Evolutionary conservation across 2,113 vertebrate genomes (phyloP), one percentile per base, ranked within the genome.

Genomic region (Callaeas wilsoni): DNA sequence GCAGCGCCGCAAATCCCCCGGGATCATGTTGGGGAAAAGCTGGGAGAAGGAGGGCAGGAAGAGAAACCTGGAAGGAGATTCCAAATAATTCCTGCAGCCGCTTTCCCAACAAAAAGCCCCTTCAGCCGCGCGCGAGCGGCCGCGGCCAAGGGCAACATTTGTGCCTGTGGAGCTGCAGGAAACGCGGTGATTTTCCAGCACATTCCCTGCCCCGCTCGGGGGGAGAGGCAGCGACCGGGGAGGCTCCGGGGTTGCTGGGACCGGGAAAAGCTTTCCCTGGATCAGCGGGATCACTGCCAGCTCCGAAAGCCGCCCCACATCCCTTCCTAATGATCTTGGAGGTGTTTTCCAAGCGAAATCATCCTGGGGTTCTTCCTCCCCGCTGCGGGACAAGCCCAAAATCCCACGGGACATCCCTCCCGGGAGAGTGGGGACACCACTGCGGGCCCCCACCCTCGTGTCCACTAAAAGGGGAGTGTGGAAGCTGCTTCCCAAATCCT

Each of bases 111-210:
- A 90, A 96, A 97, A 95, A 96, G 74, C 55, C 49, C 93, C 82
- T 97, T 96, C 76, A 94, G 95, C 27, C 41, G 80, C 63, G 56
- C 42, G 88, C 8, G 37, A 22, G 47, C 10, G 10, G 22, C 49
- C 6, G 50, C 41, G 10, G 97, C 98, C 97, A 97, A 97, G 60
- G 81, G 96, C 44, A 97, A 96, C 96, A 96, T 57, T 87, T 29
- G 52, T 25, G 22, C 56, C 39, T 46, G 70, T 14, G 71, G 82
- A 88, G 71, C 90, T 62, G 16, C 44, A 65, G 87, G 94, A 87
- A 84, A 64, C 1, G 23, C 33, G 62, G 77, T 67, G 71, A 20
- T 84, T 71, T 88, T 89, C 70, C 89, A 70, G 81, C n/a, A 46
- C 62, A 32, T 69, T 88, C 13, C 7, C 91, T 44, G 87, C 68